Base-by-base conservation (phyloP, 23 tunicate genomes). In the Aplidium turbinatum region DNA sequence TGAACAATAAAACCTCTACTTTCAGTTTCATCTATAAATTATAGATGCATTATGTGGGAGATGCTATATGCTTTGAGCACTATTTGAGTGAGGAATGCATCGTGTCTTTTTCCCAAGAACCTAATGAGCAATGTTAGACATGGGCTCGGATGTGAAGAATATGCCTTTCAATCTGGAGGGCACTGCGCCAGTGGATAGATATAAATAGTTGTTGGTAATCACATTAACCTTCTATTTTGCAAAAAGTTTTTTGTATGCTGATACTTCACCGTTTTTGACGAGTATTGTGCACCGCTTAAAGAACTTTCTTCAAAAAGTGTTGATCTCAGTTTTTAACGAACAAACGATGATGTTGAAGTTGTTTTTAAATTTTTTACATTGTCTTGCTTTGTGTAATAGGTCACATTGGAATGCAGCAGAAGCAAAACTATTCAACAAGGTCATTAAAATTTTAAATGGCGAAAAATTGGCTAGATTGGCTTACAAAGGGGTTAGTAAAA, bases 401-500 rank as follows among this genome's bases (percentile, higher is more conserved):
- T 61, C 85, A 23, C 38, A 58, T 21, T 88, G 96, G 96, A 74
- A 75, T 39, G 65, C 58, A 13, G n/a, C 31, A 36, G 83, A 76
- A 34, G 48, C 53, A 40, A 88, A 76, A 50, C 33, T 88, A 9
- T 88, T 75, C 48, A 76, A 79, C 31, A 53, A 69, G 46, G 75
- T 69, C 13, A 61, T 88, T 30, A 73, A 76, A 36, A 75, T 88
- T 31, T 68, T 88, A 47, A 78, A 73, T 18, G 77, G 69, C 58
- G 96, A 88, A 29, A 88, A 88, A 47, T 68, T 88, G 22, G 83
- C 87, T 6, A 42, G 96, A 81, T 58, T 81, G 34, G 83, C 96
- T 0, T 81, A 57, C 66, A 88, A 88, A 54, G 96, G 85, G 62
- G 96, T 88, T 27, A 60, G 68, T 60, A 5, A n/a, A n/a, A n/a